A percentile compares a stretch with the other conserved stretches of the same genome.
These are phyloP conservation scores for Lepidostoma basale DNA, from an alignment of 1,140 invertebrate species.

Conservation along the genomic window DNA sequence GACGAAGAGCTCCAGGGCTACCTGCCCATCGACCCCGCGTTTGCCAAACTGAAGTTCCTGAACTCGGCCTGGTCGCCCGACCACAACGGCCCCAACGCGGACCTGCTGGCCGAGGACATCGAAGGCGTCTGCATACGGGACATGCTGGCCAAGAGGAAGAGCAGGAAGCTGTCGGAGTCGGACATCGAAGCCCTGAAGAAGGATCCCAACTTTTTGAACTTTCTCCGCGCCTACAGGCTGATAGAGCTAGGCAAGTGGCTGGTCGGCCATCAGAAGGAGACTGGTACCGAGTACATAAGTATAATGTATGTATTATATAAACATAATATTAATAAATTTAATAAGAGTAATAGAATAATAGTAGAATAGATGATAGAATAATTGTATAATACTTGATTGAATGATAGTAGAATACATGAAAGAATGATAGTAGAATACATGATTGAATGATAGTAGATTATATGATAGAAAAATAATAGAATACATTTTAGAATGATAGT, in stretches of 20 bases:
- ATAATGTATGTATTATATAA: constrained; percentile 33
- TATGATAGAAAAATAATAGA: no score
- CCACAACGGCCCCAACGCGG: constrained; percentile 33
- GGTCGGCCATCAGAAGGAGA: constrained; percentile 41
- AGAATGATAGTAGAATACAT: no score
- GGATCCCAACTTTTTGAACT: constrained; percentile 36
- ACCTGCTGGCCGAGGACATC: not conserved
- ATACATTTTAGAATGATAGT: no score
- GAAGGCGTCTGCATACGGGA: constrained; percentile 9
- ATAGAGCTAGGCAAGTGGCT: constrained; percentile 48
- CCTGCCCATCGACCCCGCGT: constrained; percentile 70
- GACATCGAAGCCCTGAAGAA: constrained; percentile 33
- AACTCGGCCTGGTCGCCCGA: constrained; percentile 50
- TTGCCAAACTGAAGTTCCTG: constrained; percentile 62
- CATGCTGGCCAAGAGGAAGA: constrained; percentile 10
- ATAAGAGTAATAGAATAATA: no score
- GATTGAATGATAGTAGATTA: no score
- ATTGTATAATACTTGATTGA: no score
- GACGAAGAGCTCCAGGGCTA: constrained; percentile 82
- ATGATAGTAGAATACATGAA: no score
- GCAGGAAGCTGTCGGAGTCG: not conserved
- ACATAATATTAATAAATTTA: no score
- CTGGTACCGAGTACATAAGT: constrained; percentile 45
- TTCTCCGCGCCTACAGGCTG: constrained; percentile 50
- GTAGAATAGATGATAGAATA: no score